Conservation (phyloP, 2,888 invertebrate species). For the Spatulosminthurus flaviceps region DNA sequence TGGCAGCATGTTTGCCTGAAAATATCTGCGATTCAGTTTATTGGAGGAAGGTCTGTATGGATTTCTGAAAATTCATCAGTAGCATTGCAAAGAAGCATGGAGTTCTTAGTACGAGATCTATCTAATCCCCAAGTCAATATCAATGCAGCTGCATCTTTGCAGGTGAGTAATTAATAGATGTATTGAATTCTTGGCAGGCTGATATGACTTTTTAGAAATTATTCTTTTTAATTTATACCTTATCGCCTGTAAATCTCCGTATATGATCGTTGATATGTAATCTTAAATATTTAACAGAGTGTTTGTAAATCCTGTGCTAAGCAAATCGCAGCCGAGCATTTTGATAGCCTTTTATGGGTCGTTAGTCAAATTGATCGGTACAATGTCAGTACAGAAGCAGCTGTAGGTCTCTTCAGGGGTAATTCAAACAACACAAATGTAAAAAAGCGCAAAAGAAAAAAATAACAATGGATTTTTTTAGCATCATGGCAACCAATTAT, state of each 20-base stretch:
- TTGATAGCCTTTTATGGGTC: conserved; percentile 77
- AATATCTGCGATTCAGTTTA: conserved; percentile 59
- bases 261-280: no score
- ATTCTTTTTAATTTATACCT: no score
- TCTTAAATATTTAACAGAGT: conserved; percentile 72
- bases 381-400: conserved; percentile 78
- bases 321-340: conserved; percentile 78
- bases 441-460: no score
- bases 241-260: no score
- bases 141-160: conserved; percentile 82
- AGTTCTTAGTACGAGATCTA: conserved; percentile 79
- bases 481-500: no score
- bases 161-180: conserved; percentile 56
- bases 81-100: conserved; percentile 65
- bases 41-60: conserved; percentile 61
- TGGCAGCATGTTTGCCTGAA: conserved; percentile 61
- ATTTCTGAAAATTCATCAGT: conserved; percentile 58
- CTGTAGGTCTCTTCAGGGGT: conserved; percentile 79
- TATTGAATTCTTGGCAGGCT: no score
- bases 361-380: conserved; percentile 78
- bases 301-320: conserved; percentile 84
- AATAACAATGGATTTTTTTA: no score
- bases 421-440: conserved; percentile 62
- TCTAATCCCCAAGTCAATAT: conserved; percentile 78
- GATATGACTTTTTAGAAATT: no score